Percentiles rank a stretch among this genome's conserved stretches.
Conservation (phyloP, 2,888 invertebrate species). For the Nymphalis urticae region DNA sequence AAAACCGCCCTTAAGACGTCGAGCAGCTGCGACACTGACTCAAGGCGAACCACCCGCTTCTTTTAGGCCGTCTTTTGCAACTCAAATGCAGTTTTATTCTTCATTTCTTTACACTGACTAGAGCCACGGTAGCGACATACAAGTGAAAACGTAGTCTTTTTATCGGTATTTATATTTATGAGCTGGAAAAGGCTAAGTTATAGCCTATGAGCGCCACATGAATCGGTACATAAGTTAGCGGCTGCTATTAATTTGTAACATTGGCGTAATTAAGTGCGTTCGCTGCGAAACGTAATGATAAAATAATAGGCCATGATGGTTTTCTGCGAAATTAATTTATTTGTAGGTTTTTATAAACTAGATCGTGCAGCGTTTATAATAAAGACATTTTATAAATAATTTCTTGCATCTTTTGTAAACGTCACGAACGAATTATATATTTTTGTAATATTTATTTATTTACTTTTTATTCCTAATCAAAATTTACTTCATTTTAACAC, state of each 20-base stretch:
- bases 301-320: slow-evolving; percentile 28
- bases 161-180: slow-evolving; percentile 30
- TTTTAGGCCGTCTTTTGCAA: slow-evolving; percentile 53
- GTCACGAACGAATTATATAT: not conserved
- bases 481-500: too few relatives aligned
- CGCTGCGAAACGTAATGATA: slow-evolving; percentile 24
- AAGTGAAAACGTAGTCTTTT: slow-evolving; percentile 31
- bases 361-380: slow-evolving; percentile 1
- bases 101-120: slow-evolving; percentile 35
- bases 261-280: slow-evolving; percentile 24
- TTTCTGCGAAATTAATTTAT: slow-evolving; percentile 11
- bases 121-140: slow-evolving; percentile 38
- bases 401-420: not conserved
- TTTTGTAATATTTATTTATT: not conserved
- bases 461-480: not conserved
- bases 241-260: slow-evolving; percentile 24
- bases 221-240: slow-evolving; percentile 19
- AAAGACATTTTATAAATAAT: not conserved
- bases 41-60: slow-evolving; percentile 74
- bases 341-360: slow-evolving; percentile 14
- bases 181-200: slow-evolving; percentile 35
- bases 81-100: slow-evolving; percentile 59
- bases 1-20: slow-evolving; percentile 59
- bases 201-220: slow-evolving; percentile 29
- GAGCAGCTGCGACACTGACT: slow-evolving; percentile 65